Base-by-base conservation (phyloP, 1,140 invertebrate genomes). In the Cardiocondyla obscurior region DNA sequence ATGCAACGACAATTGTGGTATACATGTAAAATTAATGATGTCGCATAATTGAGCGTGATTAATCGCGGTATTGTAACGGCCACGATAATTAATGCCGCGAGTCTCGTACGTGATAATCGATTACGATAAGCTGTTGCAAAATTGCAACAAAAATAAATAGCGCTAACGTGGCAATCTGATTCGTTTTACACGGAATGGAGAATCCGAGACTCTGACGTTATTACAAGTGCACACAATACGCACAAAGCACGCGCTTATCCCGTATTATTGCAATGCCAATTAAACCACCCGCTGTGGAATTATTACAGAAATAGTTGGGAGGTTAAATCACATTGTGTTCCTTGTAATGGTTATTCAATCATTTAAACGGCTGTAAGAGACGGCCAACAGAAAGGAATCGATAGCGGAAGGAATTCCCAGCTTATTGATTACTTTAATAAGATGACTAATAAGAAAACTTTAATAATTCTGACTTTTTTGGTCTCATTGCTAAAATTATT, bases 71-170 rank as follows among this genome's bases (percentile, higher is more conserved):
- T 81, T 73, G 73, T 73, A 58, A 81, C 44, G 39, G 42, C 33
- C 39, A 5, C 28, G 51, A 81, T 81, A 81, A 81, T 81, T 81
- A 81, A 81, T 81, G 58, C 46, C 25, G 67, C 67, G 53, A 73
- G 33, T 69, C 62, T 53, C 46, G 36, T 53, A 42, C 12, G 62
- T 73, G 69, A 81, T 81, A 81, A 81, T 81, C 69, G 77, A 70
- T 81, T 67, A 57, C 19, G 77, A 58, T 42, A 73, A 46, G 55
- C 39, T 62, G 25, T 62, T 46, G 33, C 28, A 67, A 73, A 73
- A 57, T 55, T 60, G 51, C 69, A 36, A 46, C 28, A 36, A 39
- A 5, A 58, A 81, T 81, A 28, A 81, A 60, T 81, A 81, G 67
- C 39, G 33, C 25, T 49, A 51, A 73, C 77, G 53, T 73, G 77